Evolutionary conservation across 2,113 vertebrate genomes (phyloP).

Genomic region (Odobenus rosmarus): DNA sequence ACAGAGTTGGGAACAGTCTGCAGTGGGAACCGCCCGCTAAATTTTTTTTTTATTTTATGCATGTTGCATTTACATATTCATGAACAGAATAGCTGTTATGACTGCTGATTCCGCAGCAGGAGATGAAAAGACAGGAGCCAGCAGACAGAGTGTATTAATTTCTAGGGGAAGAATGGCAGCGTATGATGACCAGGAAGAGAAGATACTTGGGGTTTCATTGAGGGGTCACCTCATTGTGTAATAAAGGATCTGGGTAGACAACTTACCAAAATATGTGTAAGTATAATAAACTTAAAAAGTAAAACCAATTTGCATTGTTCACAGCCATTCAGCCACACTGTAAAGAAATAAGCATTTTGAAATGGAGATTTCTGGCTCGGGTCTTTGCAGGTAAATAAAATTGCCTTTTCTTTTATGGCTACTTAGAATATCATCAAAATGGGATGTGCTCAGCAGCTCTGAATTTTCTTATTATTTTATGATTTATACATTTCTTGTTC

Average conservation of each 20-base stretch:
- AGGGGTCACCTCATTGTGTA: conserved; percentile 2
- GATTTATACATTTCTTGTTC: conserved; percentile 12
- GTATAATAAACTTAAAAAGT: conserved; percentile 36
- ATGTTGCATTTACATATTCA: conserved; percentile 88
- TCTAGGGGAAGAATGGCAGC: conserved; percentile 74
- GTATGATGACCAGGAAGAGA: conserved; percentile 75
- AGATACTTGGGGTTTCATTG: conserved; percentile 54
- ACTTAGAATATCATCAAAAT: conserved; percentile 11
- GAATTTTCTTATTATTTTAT: conserved; percentile 29
- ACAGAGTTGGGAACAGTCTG: neutral
- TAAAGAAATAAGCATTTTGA: conserved; percentile 51
- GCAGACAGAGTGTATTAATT: conserved; percentile 72
- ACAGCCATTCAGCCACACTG: neutral
- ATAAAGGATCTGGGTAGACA: conserved; percentile 19
- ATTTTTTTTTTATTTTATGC: conserved; percentile 77
- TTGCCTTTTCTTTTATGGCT: conserved; percentile 4
- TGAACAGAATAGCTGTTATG: conserved; percentile 86
- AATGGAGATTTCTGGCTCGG: neutral
- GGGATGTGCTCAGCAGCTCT: neutral
- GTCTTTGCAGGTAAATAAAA: conserved; percentile 60
- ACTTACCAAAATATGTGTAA: neutral
- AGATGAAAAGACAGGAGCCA: conserved; percentile 81
- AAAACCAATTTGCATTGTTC: conserved; percentile 18
- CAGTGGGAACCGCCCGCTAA: neutral
- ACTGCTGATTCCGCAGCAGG: conserved; percentile 82